A percentile compares a stretch with the other conserved stretches of the same genome.
Evolutionary conservation across 2,888 invertebrate species (phyloP).

Genomic region (Polylopha cassiicola): DNA sequence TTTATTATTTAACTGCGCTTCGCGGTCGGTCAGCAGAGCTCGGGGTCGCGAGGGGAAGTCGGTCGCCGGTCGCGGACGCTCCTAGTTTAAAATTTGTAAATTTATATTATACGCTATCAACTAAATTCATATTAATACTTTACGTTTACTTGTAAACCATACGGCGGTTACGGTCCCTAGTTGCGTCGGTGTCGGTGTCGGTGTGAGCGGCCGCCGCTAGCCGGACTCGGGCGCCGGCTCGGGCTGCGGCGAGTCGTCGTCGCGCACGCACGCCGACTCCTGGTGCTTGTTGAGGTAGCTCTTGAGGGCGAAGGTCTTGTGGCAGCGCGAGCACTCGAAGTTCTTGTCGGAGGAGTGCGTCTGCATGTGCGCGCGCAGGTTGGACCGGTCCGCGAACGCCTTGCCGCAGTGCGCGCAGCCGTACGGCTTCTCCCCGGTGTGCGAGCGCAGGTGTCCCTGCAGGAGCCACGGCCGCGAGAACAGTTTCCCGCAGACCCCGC

Average conservation of each 20-base stretch:
- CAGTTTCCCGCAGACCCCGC: conserved; percentile 95
- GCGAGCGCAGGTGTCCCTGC: conserved; percentile 92
- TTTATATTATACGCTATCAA: conserved; percentile 63
- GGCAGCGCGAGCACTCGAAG: conserved; percentile 92
- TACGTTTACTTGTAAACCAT: conserved; percentile 65
- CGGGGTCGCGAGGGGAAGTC: conserved; percentile 21
- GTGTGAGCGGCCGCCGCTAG: conserved; percentile 43
- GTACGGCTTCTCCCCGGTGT: conserved; percentile 96
- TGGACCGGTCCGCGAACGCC: conserved; percentile 96
- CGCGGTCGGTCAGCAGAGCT: conserved; percentile 1
- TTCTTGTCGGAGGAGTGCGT: conserved; percentile 96
- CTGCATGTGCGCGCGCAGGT: conserved; percentile 97
- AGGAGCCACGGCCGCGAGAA: conserved; percentile 97
- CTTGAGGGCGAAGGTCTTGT: conserved; percentile 96
- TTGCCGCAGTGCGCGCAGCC: conserved; percentile 98
- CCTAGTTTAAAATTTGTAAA: conserved; percentile 59
- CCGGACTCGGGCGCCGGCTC: conserved; percentile 39
- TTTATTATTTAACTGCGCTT: conserved; percentile 3
- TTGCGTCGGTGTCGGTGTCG: conserved; percentile 36
- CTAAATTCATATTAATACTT: conserved; percentile 77
- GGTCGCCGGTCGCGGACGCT: conserved; percentile 39
- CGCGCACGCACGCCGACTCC: conserved; percentile 93
- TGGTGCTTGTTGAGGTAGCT: conserved; percentile 98
- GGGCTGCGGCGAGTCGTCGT: conserved; percentile 67
- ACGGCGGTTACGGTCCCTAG: conserved; percentile 66